Conservation (phyloP, 2,113 vertebrate genomes). For the Enhydra lutris region DNA sequence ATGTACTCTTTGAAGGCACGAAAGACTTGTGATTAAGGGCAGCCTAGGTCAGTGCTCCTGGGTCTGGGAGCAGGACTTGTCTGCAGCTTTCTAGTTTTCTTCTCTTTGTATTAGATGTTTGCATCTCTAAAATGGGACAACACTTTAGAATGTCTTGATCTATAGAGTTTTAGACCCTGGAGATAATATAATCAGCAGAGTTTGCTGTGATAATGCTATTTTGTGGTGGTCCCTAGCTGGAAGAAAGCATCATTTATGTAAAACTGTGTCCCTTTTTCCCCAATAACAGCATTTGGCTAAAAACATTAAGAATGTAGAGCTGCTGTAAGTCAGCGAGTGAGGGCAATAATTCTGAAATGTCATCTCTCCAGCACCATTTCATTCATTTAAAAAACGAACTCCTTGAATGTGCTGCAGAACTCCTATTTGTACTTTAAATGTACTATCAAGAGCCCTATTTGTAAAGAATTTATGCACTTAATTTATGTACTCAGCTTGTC, state of each 20-base stretch:
- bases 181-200: constrained; percentile 46
- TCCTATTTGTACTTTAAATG: constrained; percentile 51
- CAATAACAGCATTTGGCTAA: constrained; percentile 42
- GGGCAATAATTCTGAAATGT: constrained; percentile 63
- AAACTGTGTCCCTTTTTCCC: neutral
- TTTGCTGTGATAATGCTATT: constrained; percentile 58
- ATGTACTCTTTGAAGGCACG: neutral
- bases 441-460: constrained; percentile 64
- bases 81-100: neutral
- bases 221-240: neutral
- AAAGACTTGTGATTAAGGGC: neutral
- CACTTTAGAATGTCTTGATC: neutral
- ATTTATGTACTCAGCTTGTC: constrained; percentile 65
- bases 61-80: neutral
- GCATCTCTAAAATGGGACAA: neutral
- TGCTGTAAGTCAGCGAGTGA: neutral
- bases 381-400: constrained; percentile 77
- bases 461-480: constrained; percentile 67
- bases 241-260: constrained; percentile 5
- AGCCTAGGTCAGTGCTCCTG: neutral
- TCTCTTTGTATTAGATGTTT: neutral
- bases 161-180: neutral
- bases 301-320: constrained; percentile 42
- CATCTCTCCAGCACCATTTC: constrained; percentile 55
- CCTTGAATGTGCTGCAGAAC: constrained; percentile 46